Evolutionary conservation across 2,888 invertebrate genomes (phyloP), one percentile per base, ranked within the genome.

Genomic region (Orthosia cruda): DNA sequence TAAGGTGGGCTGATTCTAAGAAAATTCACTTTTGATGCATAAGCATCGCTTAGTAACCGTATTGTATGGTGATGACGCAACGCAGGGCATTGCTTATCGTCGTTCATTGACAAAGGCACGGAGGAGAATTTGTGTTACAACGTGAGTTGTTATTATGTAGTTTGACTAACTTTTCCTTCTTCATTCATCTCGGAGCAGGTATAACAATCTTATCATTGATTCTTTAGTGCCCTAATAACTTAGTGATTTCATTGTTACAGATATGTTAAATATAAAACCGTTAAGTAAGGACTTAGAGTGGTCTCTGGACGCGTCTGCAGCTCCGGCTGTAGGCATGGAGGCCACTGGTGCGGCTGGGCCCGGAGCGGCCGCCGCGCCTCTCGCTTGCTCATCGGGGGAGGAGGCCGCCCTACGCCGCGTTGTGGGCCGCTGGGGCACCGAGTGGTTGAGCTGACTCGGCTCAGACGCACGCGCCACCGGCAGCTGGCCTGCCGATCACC

Each of bases 371-470:
- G 88, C 90, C 83, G 88, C 87, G 75, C 91, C 90, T 65, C 77
- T 91, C 83, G 95, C 94, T 71, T 95, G 95, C 81, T 93, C 94
- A 76, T 96, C 96, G 64, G 93, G 93, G 90, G 96, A 96, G 92
- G 96, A 96, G 94, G 92, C 95, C 84, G 94, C 95, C 90, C 91
- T 96, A 40, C 96, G 94, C 93, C 96, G 96, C 93, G 93, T 96
- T 92, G 98, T 98, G 94, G 98, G 98, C 92, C 98, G 98, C 93
- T 99, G 98, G 98, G 99, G 98, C 94, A 98, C 98, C 97, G 99
- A 99, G 97, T 99, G 99, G 99, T 99, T 99, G 97, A 99, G 99
- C 99, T 99, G 99, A 99, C 99, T 99, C 99, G 98, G 98, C 97
- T 92, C 93, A 80, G 93, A 90, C 50, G 68, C 90, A 84, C 85